Evolutionary conservation across 23 tunicate species (phyloP), one percentile per base, ranked within the genome.

Genomic region (Oikopleura albicans): DNA sequence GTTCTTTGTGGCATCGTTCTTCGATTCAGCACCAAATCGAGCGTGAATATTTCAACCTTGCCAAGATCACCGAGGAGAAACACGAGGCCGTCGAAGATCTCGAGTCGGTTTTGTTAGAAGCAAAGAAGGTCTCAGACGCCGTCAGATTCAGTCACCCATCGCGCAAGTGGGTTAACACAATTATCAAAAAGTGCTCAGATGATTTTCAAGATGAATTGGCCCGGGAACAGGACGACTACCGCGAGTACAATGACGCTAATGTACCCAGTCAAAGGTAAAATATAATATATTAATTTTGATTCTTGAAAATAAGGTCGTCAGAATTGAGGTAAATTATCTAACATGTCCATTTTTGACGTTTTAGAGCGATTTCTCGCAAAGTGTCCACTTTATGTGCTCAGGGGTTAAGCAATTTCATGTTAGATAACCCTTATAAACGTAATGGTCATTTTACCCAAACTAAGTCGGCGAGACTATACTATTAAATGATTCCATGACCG

Each of bases 61-160:
- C 99, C 33, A 95, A 91, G 75, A 76, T 95, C 40, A 90, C 91
- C 87, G 91, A 91, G 37, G 99, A 95, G 59, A 95, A 95, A 75
- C 99, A 95, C 39, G 99, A 95, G 41, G 99, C 99, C 16, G 4
- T 38, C 0, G 99, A 95, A 86, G 88, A 88, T 57, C 86, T 90
- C 63, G 96, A 95, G 2, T 2, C 4, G 2, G 37, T 87, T n/a
- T 33, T 85, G 2, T 57, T 87, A 89, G 91, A 90, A 75, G 85
- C 89, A 0, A 90, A 88, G 86, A 84, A 66, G 76, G 71, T 83
- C 37, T 86, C 95, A 0, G 66, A 76, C 35, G 66, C 83, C 38
- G 89, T 90, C 16, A 88, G 89, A 41, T 94, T 90, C 86, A 87
- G 88, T 57, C 89, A 94, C 84, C 95, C 95, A 39, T 39, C 41